Percentiles rank a stretch among this genome's conserved stretches.
Evolutionary conservation across 1,140 invertebrate genomes (phyloP).

Genomic region (Agrilus planipennis): DNA sequence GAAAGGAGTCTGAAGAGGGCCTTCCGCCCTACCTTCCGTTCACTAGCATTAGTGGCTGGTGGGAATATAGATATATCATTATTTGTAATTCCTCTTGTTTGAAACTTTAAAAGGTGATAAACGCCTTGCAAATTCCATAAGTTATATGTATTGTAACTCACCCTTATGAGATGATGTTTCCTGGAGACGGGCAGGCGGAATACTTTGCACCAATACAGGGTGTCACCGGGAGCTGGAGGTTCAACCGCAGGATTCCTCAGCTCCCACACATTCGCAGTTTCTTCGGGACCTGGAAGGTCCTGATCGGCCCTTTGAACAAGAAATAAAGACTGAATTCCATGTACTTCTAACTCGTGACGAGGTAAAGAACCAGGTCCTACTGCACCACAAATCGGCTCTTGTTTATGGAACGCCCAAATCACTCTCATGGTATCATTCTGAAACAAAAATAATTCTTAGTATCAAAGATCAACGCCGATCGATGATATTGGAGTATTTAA

Average conservation of each 20-base stretch:
- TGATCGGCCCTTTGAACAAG: constrained; percentile 50
- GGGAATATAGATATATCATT: no score
- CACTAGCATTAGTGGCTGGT: no score
- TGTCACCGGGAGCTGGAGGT: constrained; percentile 43
- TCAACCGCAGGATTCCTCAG: constrained; percentile 45
- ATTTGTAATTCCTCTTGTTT: no score
- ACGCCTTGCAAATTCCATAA: constrained; percentile 26
- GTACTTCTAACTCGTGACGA: constrained; percentile 32
- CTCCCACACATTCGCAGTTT: constrained; percentile 39
- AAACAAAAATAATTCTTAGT: constrained; percentile 26
- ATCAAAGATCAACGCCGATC: not conserved
- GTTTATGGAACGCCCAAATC: constrained; percentile 52
- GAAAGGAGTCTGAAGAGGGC: no score
- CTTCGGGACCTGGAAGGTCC: constrained; percentile 37
- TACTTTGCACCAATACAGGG: constrained; percentile 55
- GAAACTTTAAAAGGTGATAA: no score
- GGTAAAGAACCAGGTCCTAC: constrained; percentile 39
- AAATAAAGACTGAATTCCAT: constrained; percentile 49
- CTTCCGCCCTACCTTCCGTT: no score
- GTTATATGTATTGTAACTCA: constrained; percentile 37
- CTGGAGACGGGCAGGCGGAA: constrained; percentile 45
- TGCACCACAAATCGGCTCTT: constrained; percentile 47
- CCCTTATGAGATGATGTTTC: constrained; percentile 57
- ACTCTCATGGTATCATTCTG: constrained; percentile 60
- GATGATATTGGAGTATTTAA: no score